These are phyloP conservation scores for Rhincodon typus DNA, from an alignment of 2,797 vertebrate species.

Conservation along the genomic window DNA sequence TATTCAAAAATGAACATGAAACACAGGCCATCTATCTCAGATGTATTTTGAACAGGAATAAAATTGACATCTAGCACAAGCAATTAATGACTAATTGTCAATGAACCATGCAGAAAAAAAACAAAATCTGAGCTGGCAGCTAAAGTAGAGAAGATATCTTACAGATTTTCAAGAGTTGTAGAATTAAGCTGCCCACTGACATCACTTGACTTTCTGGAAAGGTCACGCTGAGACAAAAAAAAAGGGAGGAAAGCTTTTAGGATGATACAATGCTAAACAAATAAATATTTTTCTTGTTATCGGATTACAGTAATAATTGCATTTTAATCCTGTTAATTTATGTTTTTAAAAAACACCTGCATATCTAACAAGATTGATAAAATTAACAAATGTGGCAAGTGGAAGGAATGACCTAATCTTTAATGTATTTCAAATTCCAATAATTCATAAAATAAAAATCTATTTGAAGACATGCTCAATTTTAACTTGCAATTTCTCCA, in stretches of 20 bases:
- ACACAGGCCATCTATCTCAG: neutral
- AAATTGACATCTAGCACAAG: neutral
- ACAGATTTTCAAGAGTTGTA: constrained; percentile 5
- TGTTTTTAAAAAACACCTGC: too few species aligned
- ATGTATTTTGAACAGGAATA: neutral
- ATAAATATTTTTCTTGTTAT: neutral
- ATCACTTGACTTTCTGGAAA: constrained; percentile 1
- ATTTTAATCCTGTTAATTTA: too few species aligned
- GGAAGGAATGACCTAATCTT: too few species aligned
- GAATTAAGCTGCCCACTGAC: constrained; percentile 29
- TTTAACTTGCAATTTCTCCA: too few species aligned
- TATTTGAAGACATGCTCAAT: too few species aligned
- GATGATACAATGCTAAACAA: neutral
- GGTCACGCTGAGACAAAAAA: neutral
- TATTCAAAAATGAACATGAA: neutral
- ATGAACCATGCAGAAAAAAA: neutral
- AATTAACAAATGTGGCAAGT: too few species aligned
- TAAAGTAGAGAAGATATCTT: neutral
- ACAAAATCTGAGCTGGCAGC: neutral
- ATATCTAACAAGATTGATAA: too few species aligned
- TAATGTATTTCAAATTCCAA: too few species aligned
- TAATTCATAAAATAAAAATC: too few species aligned
- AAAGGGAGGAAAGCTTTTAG: neutral
- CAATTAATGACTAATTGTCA: neutral
- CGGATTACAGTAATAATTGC: neutral